phyloP scores from a whole-genome alignment of 2,797 vertebrate species.

The Picus viridis region DNA sequence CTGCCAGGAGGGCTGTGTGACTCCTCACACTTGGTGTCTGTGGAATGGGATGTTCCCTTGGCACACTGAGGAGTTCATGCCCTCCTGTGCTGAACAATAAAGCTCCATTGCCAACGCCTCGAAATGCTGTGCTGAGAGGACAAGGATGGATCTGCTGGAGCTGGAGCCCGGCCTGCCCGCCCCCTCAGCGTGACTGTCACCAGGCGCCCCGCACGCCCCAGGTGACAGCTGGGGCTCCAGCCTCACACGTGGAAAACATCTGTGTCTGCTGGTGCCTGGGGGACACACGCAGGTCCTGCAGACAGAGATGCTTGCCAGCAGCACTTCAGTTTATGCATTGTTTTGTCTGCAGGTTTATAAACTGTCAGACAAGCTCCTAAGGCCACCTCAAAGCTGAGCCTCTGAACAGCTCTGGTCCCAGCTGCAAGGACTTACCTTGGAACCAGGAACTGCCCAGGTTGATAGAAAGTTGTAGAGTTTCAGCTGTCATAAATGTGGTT shows the following conservation, averaged over 20 bases:
- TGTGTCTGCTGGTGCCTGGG: neutral
- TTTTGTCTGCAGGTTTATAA: neutral
- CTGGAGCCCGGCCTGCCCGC: neutral
- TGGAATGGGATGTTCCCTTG: neutral
- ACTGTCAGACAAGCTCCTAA: neutral
- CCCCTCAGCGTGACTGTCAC: neutral
- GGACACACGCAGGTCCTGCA: neutral
- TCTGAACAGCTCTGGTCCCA: neutral
- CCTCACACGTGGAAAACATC: neutral
- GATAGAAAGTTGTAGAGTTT: slow-evolving; percentile 52
- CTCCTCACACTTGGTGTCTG: neutral
- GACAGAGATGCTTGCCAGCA: neutral
- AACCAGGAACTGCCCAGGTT: slow-evolving; percentile 61
- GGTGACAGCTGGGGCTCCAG: neutral
- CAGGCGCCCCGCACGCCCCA: fast-evolving
- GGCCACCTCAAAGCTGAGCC: neutral
- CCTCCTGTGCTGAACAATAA: neutral
- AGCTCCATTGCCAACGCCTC: neutral
- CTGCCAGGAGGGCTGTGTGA: neutral
- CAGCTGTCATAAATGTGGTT: slow-evolving; percentile 57
- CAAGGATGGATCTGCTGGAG: neutral
- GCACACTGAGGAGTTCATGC: neutral
- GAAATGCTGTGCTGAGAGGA: neutral
- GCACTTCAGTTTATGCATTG: neutral
- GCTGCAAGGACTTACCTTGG: slow-evolving; percentile 1